A percentile compares a stretch with the other conserved stretches of the same genome.
These are phyloP conservation scores for Apeira syringaria DNA, from an alignment of 2,888 invertebrate species.

Conservation along the genomic window DNA sequence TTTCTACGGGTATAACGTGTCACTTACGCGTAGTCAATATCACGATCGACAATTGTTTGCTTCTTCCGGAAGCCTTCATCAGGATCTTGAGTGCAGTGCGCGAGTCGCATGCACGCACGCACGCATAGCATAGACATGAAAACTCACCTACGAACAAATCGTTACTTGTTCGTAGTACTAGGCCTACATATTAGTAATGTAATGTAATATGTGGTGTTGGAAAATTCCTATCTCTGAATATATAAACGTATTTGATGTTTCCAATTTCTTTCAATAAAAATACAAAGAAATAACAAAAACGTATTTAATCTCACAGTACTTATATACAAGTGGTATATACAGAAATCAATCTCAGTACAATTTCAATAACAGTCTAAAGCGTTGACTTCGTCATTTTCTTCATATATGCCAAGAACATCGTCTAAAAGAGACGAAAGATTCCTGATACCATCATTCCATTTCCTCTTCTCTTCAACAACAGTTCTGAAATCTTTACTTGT, in stretches of 20 bases:
- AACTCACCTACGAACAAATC: too few species aligned
- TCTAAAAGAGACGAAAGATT: conserved; percentile 88
- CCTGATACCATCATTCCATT: conserved; percentile 87
- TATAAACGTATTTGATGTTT: background rate
- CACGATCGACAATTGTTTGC: too few species aligned
- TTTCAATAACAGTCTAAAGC: conserved; percentile 88
- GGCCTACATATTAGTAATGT: too few species aligned
- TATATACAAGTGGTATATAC: conserved; percentile 1
- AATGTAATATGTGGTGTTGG: too few species aligned
- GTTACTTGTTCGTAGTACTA: too few species aligned
- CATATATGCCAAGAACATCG: conserved; percentile 87
- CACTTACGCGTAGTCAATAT: too few species aligned
- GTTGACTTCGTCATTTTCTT: conserved; percentile 79
- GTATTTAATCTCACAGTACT: conserved; percentile 14
- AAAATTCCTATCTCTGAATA: too few species aligned
- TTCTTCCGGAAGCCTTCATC: too few species aligned
- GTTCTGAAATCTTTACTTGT: conserved; percentile 84
- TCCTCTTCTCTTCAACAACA: conserved; percentile 83
- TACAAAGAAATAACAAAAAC: conserved; percentile 8
- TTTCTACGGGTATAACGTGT: too few species aligned
- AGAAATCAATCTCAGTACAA: conserved; percentile 24
- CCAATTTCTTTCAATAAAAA: conserved; percentile 8
- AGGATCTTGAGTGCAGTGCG: too few species aligned
- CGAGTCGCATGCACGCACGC: too few species aligned
- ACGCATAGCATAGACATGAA: too few species aligned